Evolutionary conservation across 1,140 invertebrate genomes (phyloP), one percentile per base, ranked within the genome.

Genomic region (Sitobion miscanthi): DNA sequence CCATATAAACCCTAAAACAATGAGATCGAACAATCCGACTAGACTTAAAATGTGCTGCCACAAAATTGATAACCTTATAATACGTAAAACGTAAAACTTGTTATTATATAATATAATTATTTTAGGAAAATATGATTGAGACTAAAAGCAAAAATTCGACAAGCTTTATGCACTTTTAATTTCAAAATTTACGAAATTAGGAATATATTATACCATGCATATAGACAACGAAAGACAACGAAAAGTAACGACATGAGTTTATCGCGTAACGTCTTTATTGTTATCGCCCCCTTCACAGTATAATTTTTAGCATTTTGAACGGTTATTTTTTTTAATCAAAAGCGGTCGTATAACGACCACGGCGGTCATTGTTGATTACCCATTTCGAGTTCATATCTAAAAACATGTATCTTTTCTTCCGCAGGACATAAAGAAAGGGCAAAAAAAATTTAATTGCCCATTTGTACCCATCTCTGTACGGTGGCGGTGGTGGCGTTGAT

Each of bases 241-340:
- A 54, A 54, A 54, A 54, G 52, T 77, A 38, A 86, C 86, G 7
- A 11, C n/a, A 52, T 88, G n/a, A 52, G 17, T 86, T 42, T 47
- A 47, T 83, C 42, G 45, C 42, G 45, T 47, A 47, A 30, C 85
- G 42, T 86, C 17, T 49, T 49, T 88, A 20, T 88, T 87, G 25
- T 49, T 35, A 42, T 88, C 7, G 42, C 38, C 83, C 42, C 23
- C 83, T 85, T 85, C 86, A 87, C 42, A 87, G 42, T 87, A 88
- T 52, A n/a, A 88, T 49, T 49, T 49, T n/a, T 49, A 47, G 47
- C 11, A 47, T 87, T 47, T 47, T n/a, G 14, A 87, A 87, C 42
- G 45, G 42, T 47, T 87, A 47, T 87, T 87, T 54, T 54, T 87
- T 87, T 87, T 42, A 85, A 85, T 85, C 83, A 85, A 45, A 85